Conservation (phyloP, 2,113 vertebrate genomes). For the Amblyopsis rosae region DNA sequence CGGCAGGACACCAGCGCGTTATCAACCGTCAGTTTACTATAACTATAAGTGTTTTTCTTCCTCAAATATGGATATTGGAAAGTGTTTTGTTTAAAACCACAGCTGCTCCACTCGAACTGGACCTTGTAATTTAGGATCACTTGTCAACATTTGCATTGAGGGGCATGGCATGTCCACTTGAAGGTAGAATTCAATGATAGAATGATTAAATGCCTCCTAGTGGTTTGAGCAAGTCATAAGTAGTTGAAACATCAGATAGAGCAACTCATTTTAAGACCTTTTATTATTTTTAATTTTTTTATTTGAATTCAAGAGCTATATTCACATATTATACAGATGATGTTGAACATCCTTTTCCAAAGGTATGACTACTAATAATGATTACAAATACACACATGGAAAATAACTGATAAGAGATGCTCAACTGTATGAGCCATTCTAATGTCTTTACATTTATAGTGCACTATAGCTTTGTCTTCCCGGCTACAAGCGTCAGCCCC, state of each 20-base stretch:
- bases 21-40: no score
- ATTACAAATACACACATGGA: neutral
- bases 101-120: no score
- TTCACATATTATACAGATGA: no score
- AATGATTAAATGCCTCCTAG: conserved; percentile 63
- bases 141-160: no score
- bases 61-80: no score
- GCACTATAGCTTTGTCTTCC: conserved; percentile 30
- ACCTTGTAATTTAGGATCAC: no score
- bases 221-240: conserved; percentile 38
- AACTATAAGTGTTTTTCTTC: no score
- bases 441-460: conserved; percentile 10
- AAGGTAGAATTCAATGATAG: conserved; percentile 53
- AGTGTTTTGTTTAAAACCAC: no score
- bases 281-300: no score
- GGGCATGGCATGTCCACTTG: neutral
- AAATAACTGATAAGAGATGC: conserved; percentile 25
- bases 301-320: no score
- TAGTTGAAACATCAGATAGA: neutral
- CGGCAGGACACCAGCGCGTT: no score
- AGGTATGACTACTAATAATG: neutral
- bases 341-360: neutral
- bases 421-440: conserved; percentile 33
- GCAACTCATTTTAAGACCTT: no score
- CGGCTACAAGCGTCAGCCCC: conserved; percentile 31